phyloP scores from a whole-genome alignment of 2,113 vertebrate species.

The Cercopithecus mona region DNA sequence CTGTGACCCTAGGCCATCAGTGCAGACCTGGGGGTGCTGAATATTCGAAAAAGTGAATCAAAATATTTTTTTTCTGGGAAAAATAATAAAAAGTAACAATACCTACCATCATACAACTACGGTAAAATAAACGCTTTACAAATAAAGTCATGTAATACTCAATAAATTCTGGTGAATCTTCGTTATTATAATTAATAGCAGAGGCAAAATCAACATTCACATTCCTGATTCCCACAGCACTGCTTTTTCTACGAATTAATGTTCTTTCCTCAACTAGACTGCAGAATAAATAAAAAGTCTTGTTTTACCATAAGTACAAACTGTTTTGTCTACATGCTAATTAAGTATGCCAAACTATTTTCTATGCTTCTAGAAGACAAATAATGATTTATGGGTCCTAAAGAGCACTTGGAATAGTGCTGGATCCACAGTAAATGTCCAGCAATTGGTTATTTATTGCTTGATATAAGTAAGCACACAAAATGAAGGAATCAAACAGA shows the following conservation, averaged over 20 bases:
- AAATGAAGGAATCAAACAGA: neutral
- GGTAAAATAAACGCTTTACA: neutral
- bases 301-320: neutral
- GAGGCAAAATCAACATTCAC: neutral
- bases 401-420: neutral
- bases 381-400: neutral
- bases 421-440: neutral
- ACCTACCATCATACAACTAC: neutral
- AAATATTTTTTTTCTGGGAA: slow-evolving; percentile 19
- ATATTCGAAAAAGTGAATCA: neutral
- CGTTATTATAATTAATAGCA: neutral
- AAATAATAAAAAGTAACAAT: neutral
- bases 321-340: neutral
- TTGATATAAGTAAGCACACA: neutral
- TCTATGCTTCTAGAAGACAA: neutral
- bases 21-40: neutral
- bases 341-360: neutral
- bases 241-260: neutral
- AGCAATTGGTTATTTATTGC: neutral
- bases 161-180: neutral
- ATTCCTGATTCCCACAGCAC: neutral
- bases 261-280: neutral
- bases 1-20: neutral
- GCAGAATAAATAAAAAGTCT: neutral
- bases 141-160: neutral